These are phyloP conservation scores for Bufotes viridis DNA, from an alignment of 2,797 vertebrate species.

Conservation along the genomic window DNA sequence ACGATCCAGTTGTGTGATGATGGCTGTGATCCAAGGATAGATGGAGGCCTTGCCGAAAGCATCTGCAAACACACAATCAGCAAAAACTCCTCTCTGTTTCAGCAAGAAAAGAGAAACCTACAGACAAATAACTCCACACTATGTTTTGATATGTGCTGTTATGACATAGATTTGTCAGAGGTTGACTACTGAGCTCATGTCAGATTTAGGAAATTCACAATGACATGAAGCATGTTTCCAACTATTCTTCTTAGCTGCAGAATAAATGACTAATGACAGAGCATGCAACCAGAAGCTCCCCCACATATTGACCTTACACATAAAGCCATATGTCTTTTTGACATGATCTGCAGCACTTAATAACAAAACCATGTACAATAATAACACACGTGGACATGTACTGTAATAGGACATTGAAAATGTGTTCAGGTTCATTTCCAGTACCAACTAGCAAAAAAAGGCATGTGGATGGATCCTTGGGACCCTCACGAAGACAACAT, in stretches of 20 bases:
- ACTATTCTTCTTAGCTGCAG: conserved; percentile 69
- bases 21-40: conserved; percentile 35
- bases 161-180: conserved; percentile 43
- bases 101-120: conserved; percentile 23
- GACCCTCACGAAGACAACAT: not conserved
- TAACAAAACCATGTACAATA: conserved; percentile 46
- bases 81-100: conserved; percentile 29
- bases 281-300: conserved; percentile 71
- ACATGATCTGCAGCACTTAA: conserved; percentile 60
- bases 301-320: conserved; percentile 72
- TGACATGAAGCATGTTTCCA: conserved; percentile 73
- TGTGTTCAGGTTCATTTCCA: too few relatives aligned
- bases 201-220: conserved; percentile 69
- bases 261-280: conserved; percentile 75
- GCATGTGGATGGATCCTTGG: not conserved
- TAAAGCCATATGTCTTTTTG: conserved; percentile 71
- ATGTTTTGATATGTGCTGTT: conserved; percentile 19
- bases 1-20: rapidly evolving
- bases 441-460: not conserved
- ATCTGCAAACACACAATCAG: conserved; percentile 37
- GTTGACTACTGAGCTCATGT: conserved; percentile 66
- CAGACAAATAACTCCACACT: not conserved
- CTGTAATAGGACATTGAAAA: not conserved
- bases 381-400: not conserved
- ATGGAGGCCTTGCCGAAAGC: not conserved